Evolutionary conservation across 2,888 invertebrate genomes (phyloP).

Genomic region (Diogma glabrata): DNA sequence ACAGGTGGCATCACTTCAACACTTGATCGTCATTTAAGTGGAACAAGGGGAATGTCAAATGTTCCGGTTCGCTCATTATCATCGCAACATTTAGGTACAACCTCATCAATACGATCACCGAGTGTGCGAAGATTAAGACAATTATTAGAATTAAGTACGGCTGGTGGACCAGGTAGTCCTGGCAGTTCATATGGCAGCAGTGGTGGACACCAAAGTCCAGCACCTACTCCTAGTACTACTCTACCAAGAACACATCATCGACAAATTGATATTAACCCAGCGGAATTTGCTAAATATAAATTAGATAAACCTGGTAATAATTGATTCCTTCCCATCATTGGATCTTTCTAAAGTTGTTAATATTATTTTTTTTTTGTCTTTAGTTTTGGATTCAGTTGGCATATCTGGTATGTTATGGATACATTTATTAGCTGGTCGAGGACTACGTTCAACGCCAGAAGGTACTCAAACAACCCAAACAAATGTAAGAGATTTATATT

Average conservation of each 20-base stretch:
- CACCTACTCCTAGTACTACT: conserved; percentile 66
- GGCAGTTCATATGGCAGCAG: conserved; percentile 42
- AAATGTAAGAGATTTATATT: conserved; percentile 77
- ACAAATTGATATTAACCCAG: conserved; percentile 80
- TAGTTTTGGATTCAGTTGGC: conserved; percentile 41
- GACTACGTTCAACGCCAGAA: conserved; percentile 66
- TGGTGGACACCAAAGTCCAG: conserved; percentile 54
- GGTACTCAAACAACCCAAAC: conserved; percentile 51
- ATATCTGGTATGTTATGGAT: conserved; percentile 85
- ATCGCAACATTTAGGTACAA: conserved; percentile 55
- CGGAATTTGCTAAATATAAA: conserved; percentile 86
- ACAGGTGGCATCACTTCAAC: conserved; percentile 57
- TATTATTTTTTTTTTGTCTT: too few relatives aligned
- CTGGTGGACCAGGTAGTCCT: conserved; percentile 27
- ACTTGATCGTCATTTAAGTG: conserved; percentile 49
- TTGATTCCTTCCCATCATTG: not conserved
- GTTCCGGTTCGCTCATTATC: conserved; percentile 65
- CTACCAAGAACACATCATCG: conserved; percentile 54
- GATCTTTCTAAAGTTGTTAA: too few relatives aligned
- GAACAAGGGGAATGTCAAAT: conserved; percentile 43
- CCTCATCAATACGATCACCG: conserved; percentile 47
- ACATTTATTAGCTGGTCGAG: conserved; percentile 77
- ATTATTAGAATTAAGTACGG: conserved; percentile 55
- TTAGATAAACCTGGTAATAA: conserved; percentile 55
- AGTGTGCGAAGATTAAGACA: conserved; percentile 73